Evolutionary conservation across 2,113 vertebrate genomes (phyloP).

Genomic region (Pelobates fuscus): DNA sequence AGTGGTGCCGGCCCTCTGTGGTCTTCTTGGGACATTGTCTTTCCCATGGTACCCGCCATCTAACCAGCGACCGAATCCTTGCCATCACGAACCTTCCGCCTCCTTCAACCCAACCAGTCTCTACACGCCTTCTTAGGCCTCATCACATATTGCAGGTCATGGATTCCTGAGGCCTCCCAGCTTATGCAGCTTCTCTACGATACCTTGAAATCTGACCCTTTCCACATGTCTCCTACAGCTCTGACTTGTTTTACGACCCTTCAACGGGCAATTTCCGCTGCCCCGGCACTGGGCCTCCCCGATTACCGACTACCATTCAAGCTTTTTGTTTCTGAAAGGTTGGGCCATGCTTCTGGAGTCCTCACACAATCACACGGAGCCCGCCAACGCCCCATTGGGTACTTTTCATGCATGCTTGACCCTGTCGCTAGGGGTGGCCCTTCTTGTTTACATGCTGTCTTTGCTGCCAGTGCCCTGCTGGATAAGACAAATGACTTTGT

Average conservation of each 20-base stretch:
- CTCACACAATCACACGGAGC: background rate
- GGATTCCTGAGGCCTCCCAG: background rate
- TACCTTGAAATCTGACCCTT: background rate
- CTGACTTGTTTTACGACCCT: background rate
- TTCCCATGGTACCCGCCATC: background rate
- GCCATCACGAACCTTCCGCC: background rate
- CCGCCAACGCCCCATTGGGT: background rate
- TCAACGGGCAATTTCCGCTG: background rate
- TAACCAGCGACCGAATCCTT: background rate
- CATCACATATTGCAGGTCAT: too few species aligned
- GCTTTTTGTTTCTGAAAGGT: too few species aligned
- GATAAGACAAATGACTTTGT: background rate
- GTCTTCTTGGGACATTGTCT: too few species aligned
- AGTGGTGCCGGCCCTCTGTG: too few species aligned
- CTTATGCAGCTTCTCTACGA: background rate
- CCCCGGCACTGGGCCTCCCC: background rate
- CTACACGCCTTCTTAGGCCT: too few species aligned
- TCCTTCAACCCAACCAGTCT: background rate
- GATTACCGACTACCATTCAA: too few species aligned
- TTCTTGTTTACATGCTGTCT: background rate
- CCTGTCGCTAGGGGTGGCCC: background rate
- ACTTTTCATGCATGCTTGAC: background rate
- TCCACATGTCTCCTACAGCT: background rate
- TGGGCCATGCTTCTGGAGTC: background rate
- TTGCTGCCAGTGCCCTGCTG: too few species aligned